These are phyloP conservation scores for Zenarchopterus dispar DNA, from an alignment of 2,797 vertebrate species.

Conservation along the genomic window DNA sequence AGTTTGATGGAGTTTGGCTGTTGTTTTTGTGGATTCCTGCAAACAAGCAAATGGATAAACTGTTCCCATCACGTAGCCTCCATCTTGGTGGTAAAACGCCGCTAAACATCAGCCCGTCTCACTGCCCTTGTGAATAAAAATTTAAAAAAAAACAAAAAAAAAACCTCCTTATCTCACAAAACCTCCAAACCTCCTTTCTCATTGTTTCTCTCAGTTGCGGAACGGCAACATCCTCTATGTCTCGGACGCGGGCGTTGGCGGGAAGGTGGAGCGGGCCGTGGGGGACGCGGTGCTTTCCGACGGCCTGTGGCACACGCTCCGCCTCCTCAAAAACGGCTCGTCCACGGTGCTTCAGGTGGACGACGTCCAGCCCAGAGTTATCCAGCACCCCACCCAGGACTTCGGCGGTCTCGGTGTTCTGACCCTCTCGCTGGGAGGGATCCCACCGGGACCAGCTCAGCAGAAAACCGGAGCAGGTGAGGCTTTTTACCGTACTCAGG, in stretches of 20 bases:
- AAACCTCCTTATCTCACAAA: too few species aligned
- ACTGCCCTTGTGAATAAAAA: too few species aligned
- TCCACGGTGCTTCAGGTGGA: slow-evolving; percentile 86
- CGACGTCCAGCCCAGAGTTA: slow-evolving; percentile 77
- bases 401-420: slow-evolving; percentile 91
- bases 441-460: slow-evolving; percentile 83
- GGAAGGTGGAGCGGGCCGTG: slow-evolving; percentile 93
- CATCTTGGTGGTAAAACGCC: neutral
- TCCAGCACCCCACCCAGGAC: slow-evolving; percentile 90
- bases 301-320: slow-evolving; percentile 92
- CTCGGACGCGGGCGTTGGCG: slow-evolving; percentile 91
- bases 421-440: slow-evolving; percentile 93
- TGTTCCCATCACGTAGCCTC: neutral
- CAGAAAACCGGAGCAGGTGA: slow-evolving; percentile 88
- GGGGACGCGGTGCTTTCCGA: slow-evolving; percentile 87
- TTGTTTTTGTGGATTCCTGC: neutral
- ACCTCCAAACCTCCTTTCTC: neutral
- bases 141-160: too few species aligned
- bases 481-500: neutral
- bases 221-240: slow-evolving; percentile 92
- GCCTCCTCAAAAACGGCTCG: slow-evolving; percentile 87
- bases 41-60: neutral
- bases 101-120: too few species aligned
- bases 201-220: slow-evolving; percentile 83
- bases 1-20: neutral